Conservation (phyloP, 2,797 vertebrate species). For the Valencia hispanica region DNA sequence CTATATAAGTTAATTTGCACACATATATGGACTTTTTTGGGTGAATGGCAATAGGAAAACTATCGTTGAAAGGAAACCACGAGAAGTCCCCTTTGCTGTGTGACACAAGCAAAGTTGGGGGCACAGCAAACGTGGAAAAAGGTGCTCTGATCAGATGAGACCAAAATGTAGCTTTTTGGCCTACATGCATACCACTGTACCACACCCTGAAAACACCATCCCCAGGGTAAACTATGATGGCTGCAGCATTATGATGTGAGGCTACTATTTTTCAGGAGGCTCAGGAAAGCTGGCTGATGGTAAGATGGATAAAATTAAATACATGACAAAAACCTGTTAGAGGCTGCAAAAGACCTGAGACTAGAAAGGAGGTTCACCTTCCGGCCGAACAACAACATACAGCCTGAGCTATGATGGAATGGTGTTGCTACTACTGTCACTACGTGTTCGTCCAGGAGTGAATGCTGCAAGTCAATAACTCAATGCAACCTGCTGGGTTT, state of each 20-base stretch:
- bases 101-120: no score
- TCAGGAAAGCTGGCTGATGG: background rate
- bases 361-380: background rate
- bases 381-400: no score
- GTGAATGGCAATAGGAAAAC: no score
- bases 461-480: no score
- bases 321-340: background rate
- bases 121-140: no score
- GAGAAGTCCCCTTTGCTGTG: background rate
- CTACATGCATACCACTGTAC: background rate
- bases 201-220: background rate
- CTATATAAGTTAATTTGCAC: no score
- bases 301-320: background rate
- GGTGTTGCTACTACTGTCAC: no score
- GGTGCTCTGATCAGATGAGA: background rate
- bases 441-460: no score
- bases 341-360: background rate
- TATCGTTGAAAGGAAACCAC: background rate
- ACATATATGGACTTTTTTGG: no score
- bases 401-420: background rate
- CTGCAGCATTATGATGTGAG: background rate
- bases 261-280: background rate
- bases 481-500: no score
- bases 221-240: no score
- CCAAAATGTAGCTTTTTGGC: background rate